Percentiles rank a stretch among this genome's conserved stretches.
Conservation (phyloP, 2,113 vertebrate species). For the Harpagus bidentatus region DNA sequence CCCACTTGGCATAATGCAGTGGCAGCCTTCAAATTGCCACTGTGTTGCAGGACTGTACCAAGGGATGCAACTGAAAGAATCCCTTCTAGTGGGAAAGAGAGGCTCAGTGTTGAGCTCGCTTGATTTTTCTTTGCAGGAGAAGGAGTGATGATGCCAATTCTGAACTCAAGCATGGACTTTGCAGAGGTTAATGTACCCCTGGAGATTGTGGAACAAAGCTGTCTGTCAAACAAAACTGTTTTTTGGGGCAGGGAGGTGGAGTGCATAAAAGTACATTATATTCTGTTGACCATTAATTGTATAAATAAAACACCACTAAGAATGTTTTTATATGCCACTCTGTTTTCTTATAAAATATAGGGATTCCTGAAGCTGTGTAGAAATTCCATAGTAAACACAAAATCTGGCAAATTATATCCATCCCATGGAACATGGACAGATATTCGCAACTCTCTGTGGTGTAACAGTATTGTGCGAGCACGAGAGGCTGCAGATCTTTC, state of each 20-base stretch:
- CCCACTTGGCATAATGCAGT: background rate
- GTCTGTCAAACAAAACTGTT: constrained; percentile 2
- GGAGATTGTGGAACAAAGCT: constrained; percentile 17
- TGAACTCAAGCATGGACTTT: constrained; percentile 63
- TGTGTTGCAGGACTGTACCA: constrained; percentile 21
- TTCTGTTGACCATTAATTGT: constrained; percentile 48
- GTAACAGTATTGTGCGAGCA: background rate
- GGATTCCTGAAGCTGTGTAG: constrained; percentile 31
- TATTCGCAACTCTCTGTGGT: background rate
- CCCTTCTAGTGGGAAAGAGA: constrained; percentile 60
- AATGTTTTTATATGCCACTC: constrained; percentile 38
- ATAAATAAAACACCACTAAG: constrained; percentile 37
- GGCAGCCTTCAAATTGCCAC: background rate
- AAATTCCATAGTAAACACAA: constrained; percentile 55
- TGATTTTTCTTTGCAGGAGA: constrained; percentile 72
- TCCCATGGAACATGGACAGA: background rate
- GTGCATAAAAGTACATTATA: constrained; percentile 20
- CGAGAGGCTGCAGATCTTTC: background rate
- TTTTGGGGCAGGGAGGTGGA: background rate
- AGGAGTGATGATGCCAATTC: constrained; percentile 76
- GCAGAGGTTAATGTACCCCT: constrained; percentile 48
- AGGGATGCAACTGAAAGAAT: constrained; percentile 65
- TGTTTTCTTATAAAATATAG: constrained; percentile 62
- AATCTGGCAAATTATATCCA: background rate
- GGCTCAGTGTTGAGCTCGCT: constrained; percentile 75